phyloP scores from a whole-genome alignment of 2,888 invertebrate species.

The Lottia scabra region DNA sequence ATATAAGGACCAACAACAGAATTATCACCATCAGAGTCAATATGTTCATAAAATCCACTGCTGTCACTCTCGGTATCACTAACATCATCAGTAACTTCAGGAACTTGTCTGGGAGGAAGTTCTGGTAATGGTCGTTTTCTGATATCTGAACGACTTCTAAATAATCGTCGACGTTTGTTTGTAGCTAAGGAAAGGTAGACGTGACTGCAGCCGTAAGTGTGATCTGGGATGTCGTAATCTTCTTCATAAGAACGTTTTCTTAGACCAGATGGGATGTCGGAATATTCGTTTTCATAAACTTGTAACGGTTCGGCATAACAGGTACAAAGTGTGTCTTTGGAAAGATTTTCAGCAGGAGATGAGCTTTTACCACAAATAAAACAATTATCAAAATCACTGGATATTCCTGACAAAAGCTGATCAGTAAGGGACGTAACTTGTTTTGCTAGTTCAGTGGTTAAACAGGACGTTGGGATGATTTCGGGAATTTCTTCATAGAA shows the following conservation, averaged over 20 bases:
- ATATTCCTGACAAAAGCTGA: not conserved
- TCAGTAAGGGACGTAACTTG: not conserved
- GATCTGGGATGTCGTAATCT: not conserved
- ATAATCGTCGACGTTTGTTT: not conserved
- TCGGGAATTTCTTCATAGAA: not conserved
- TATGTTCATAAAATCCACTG: not conserved
- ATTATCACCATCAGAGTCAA: not conserved
- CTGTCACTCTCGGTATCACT: not conserved
- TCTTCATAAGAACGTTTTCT: not conserved
- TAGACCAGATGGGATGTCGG: not conserved
- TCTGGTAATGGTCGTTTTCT: not conserved
- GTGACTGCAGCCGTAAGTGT: not conserved
- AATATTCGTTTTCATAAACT: not conserved
- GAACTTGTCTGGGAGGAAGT: not conserved
- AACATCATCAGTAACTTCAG: not conserved
- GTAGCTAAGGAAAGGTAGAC: not conserved
- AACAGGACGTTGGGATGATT: not conserved
- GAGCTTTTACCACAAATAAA: not conserved
- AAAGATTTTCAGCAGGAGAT: not conserved
- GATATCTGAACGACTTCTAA: not conserved
- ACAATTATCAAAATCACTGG: not conserved
- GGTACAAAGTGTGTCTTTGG: not conserved
- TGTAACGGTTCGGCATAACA: not conserved
- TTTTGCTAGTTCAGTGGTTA: not conserved
- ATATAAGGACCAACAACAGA: not conserved